Evolutionary conservation across 2,797 vertebrate genomes (phyloP).

Genomic region (Gallirallus australis): DNA sequence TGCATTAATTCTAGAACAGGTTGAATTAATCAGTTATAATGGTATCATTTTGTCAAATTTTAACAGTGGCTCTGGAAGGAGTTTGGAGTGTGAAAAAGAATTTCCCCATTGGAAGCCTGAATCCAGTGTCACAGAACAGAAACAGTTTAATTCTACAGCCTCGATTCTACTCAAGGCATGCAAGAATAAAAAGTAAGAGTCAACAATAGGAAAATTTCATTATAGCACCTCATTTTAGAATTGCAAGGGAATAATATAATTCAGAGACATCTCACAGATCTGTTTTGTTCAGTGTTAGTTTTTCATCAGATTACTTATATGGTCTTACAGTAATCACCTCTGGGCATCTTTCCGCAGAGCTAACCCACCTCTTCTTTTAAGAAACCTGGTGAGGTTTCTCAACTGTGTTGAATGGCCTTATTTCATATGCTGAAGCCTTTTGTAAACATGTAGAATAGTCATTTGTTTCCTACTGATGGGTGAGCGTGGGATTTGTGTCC

Average conservation of each 20-base stretch:
- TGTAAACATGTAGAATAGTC: not conserved
- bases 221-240: not conserved
- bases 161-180: constrained; percentile 77
- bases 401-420: not conserved
- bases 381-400: not conserved
- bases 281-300: not conserved
- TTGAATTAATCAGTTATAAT: not conserved
- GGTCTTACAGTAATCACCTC: not conserved
- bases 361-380: not conserved
- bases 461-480: not conserved
- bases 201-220: not conserved
- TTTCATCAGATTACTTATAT: not conserved
- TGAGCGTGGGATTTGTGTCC: not conserved
- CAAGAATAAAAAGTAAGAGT: constrained; percentile 74
- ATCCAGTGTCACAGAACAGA: constrained; percentile 40
- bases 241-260: not conserved
- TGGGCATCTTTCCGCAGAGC: not conserved
- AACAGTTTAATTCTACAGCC: constrained; percentile 69
- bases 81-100: constrained; percentile 75
- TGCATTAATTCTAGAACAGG: not conserved
- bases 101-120: constrained; percentile 58
- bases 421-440: not conserved
- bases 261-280: not conserved
- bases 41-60: constrained; percentile 57
- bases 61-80: constrained; percentile 76